phyloP scores from a whole-genome alignment of 2,113 vertebrate species.

The Rhinopithecus roxellana region DNA sequence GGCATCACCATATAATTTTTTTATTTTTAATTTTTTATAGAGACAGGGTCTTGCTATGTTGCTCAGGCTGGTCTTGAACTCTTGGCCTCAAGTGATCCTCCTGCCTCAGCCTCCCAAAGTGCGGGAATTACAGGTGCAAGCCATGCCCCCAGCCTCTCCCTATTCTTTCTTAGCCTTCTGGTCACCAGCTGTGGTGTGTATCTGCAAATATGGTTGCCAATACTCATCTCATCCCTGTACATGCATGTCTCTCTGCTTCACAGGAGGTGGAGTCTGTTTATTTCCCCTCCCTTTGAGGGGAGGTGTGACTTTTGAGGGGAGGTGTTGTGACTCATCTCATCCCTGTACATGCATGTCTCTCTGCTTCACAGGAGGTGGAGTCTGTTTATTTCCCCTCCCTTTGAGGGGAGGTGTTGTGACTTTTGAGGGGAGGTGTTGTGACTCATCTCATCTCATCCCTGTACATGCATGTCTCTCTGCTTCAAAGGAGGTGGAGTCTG shows the following conservation, averaged over 20 bases:
- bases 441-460: background rate
- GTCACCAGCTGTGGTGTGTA: background rate
- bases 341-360: background rate
- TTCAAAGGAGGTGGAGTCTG: background rate
- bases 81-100: no score
- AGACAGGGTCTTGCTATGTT: no score
- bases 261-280: background rate
- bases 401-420: background rate
- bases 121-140: no score
- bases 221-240: background rate
- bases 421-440: background rate
- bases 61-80: no score
- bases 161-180: background rate
- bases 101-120: no score
- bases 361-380: background rate
- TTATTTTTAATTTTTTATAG: no score
- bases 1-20: no score
- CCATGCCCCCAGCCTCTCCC: no score
- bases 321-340: background rate
- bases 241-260: background rate
- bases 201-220: background rate
- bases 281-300: background rate
- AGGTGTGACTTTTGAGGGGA: background rate
- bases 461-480: no score
- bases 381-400: background rate